phyloP scores from a whole-genome alignment of 2,797 vertebrate species.

The Acropternis orthonyx region DNA sequence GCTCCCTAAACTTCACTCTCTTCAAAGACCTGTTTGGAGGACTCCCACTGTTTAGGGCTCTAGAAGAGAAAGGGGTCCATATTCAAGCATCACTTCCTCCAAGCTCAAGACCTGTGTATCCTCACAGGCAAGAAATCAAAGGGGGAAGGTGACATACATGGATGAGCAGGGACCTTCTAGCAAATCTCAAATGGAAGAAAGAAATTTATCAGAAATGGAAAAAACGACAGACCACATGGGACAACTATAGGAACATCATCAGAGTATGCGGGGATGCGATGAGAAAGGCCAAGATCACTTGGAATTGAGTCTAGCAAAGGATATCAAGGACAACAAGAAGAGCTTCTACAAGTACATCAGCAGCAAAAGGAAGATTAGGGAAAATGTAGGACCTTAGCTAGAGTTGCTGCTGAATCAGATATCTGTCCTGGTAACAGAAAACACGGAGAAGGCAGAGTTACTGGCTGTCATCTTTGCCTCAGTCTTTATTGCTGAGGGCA shows the following conservation, averaged over 20 bases:
- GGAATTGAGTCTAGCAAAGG: not conserved
- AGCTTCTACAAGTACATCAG: not conserved
- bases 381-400: not conserved
- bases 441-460: not conserved
- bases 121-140: not conserved
- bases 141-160: not conserved
- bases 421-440: not conserved
- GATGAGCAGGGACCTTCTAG: not conserved
- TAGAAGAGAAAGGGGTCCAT: not conserved
- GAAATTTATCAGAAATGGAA: not conserved
- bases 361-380: not conserved
- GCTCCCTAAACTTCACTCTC: not conserved
- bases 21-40: not conserved
- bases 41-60: not conserved
- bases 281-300: not conserved
- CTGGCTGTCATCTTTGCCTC: not conserved
- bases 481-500: not conserved
- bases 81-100: not conserved
- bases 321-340: not conserved
- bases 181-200: not conserved
- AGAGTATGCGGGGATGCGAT: not conserved
- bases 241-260: no score
- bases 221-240: not conserved
- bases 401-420: not conserved
- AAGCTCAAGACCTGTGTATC: not conserved